Evolutionary conservation across 2,113 vertebrate species (phyloP), one percentile per base, ranked within the genome.

Genomic region (Cephalophus harveyi): DNA sequence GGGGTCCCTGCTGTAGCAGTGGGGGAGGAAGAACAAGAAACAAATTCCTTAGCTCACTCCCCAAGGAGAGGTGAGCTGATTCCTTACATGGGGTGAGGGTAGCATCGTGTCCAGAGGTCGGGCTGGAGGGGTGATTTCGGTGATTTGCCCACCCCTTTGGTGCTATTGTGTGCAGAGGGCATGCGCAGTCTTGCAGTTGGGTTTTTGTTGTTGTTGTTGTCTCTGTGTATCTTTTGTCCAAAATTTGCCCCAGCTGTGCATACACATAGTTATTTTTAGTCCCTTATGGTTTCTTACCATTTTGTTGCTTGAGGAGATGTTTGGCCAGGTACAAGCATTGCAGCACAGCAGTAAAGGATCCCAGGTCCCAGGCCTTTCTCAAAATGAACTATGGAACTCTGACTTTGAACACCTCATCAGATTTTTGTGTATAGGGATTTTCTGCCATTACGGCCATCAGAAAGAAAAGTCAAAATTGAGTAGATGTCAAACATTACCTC

Each of bases 401-500:
- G 54, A 67, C 52, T 67, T 43, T 30, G 40, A 86, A 4, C 4
- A 52, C 60, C 5, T 46, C 33, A 43, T 62, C 33, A 78, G 60
- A 76, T 3, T 40, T 85, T 14, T 23, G 30, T 55, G 6, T 40
- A 30, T 28, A 46, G 43, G 59, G 55, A 55, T 48, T 48, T 71
- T 85, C 25, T 59, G 55, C 15, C 27, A 21, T 54, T 71, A 7
- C 1, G 2, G 15, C 62, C 71, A 54, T 46, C 36, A 27, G 25
- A 92, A 71, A 83, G 33, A 52, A 78, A 91, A 64, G 82, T 40
- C 59, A 67, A 90, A 89, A 30, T 6, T 43, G 33, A 95, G 71
- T 19, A 64, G 12, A 83, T 40, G 4, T 33, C 30, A 54, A 13
- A 76, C 6, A 15, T 55, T 43, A 43, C 16, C 6, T 46, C 21